Conservation (phyloP, 2,888 invertebrate genomes). For the Tortrix viridana region DNA sequence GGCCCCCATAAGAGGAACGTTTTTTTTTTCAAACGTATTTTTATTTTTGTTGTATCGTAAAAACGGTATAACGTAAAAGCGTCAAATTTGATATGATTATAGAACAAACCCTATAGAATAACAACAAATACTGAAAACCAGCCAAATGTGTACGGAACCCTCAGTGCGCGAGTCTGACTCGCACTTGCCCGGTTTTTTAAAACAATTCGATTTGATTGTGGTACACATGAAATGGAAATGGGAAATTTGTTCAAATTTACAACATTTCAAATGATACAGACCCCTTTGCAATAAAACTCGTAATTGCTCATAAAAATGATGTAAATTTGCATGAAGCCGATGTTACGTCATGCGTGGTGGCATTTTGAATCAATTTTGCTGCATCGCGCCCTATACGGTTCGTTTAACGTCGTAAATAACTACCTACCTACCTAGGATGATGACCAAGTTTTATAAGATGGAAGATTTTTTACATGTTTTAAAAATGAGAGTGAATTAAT, state of each 20-base stretch:
- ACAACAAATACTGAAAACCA: no score
- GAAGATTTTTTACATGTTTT: neutral
- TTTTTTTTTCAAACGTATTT: no score
- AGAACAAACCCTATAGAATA: no score
- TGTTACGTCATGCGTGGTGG: conserved; percentile 39
- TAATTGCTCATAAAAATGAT: conserved; percentile 17
- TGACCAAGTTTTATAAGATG: conserved; percentile 5
- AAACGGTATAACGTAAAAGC: no score
- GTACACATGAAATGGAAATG: no score
- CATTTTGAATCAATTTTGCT: conserved; percentile 38
- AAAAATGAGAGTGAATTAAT: neutral
- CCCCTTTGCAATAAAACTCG: conserved; percentile 1
- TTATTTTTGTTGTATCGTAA: no score
- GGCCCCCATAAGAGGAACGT: no score
- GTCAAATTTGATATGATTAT: no score
- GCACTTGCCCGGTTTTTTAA: no score
- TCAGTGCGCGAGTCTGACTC: no score
- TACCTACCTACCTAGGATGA: conserved; percentile 15
- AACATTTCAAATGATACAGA: neutral
- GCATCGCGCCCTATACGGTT: conserved; percentile 27
- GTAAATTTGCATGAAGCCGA: conserved; percentile 20
- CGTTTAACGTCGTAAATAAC: conserved; percentile 7
- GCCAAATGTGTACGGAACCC: no score
- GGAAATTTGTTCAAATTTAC: neutral
- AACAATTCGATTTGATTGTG: neutral